Percentiles rank a stretch among this genome's conserved stretches.
phyloP scores from a whole-genome alignment of 2,888 invertebrate genomes.

The Tetragonisca angustula region DNA sequence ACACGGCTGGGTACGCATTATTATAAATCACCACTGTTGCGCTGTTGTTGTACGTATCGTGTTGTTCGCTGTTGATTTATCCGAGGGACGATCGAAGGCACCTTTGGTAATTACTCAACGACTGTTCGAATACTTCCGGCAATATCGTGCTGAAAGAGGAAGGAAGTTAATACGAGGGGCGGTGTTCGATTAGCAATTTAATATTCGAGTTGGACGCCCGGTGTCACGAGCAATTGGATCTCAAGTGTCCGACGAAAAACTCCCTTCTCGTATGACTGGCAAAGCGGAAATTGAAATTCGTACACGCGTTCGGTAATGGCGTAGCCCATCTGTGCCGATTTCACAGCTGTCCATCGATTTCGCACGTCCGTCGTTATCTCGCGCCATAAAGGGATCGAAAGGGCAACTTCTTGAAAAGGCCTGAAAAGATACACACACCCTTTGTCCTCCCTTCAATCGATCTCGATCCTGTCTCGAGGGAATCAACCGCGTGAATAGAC shows the following conservation, averaged over 20 bases:
- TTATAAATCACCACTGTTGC: neutral
- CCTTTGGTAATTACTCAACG: constrained; percentile 9
- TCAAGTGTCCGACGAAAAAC: constrained; percentile 13
- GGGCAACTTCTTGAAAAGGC: neutral
- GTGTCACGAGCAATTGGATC: constrained; percentile 25
- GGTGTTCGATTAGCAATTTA: constrained; percentile 48
- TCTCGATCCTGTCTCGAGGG: neutral
- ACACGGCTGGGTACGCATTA: neutral
- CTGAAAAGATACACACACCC: no score
- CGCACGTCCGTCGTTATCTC: neutral
- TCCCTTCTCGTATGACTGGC: constrained; percentile 28
- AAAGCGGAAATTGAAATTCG: constrained; percentile 66
- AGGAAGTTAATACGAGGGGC: constrained; percentile 15
- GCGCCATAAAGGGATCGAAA: neutral
- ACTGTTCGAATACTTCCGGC: neutral
- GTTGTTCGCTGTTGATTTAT: no score
- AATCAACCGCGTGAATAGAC: neutral
- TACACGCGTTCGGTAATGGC: constrained; percentile 29
- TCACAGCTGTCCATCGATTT: constrained; percentile 58
- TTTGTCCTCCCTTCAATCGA: neutral
- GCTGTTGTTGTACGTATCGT: no score
- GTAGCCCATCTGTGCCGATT: constrained; percentile 61
- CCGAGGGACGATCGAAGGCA: neutral
- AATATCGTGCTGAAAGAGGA: neutral
- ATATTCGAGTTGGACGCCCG: constrained; percentile 15